Conservation (phyloP, 2,797 vertebrate species). For the Aulostomus chinensis region DNA sequence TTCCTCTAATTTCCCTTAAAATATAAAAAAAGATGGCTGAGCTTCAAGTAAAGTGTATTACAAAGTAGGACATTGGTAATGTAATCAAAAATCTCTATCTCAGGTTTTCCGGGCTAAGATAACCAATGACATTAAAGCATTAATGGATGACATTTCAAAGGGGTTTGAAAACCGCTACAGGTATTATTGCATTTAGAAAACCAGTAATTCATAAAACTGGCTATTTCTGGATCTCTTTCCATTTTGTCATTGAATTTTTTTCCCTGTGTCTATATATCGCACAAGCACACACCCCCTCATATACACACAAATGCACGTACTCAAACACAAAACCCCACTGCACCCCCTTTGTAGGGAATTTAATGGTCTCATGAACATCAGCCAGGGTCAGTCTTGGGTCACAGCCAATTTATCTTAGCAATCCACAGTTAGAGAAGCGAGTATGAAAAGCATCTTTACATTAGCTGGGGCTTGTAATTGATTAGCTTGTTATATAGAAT, state of each 20-base stretch:
- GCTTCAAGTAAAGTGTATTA: no score
- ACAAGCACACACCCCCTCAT: conserved; percentile 5
- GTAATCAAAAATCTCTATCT: no score
- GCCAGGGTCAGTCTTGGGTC: conserved; percentile 78
- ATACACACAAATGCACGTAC: conserved; percentile 8
- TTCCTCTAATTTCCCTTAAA: no score
- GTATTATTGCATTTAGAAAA: not conserved
- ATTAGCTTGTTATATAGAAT: conserved; percentile 68
- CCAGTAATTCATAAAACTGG: not conserved
- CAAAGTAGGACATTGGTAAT: no score
- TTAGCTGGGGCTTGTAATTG: conserved; percentile 69
- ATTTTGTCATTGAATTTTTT: conserved; percentile 24
- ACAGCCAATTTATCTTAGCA: conserved; percentile 80
- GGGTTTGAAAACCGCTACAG: not conserved
- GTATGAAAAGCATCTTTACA: conserved; percentile 73
- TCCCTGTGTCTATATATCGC: conserved; percentile 4
- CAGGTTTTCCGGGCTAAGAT: no score
- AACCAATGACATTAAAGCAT: not conserved
- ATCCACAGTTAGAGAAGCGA: conserved; percentile 53
- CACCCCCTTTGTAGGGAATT: conserved; percentile 73
- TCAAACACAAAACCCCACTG: conserved; percentile 46
- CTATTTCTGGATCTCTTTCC: conserved; percentile 10
- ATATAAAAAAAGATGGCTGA: no score
- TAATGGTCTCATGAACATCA: conserved; percentile 83
- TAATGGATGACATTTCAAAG: not conserved